These are phyloP conservation scores for Physella acuta DNA, from an alignment of 1,140 invertebrate genomes.

Conservation along the genomic window DNA sequence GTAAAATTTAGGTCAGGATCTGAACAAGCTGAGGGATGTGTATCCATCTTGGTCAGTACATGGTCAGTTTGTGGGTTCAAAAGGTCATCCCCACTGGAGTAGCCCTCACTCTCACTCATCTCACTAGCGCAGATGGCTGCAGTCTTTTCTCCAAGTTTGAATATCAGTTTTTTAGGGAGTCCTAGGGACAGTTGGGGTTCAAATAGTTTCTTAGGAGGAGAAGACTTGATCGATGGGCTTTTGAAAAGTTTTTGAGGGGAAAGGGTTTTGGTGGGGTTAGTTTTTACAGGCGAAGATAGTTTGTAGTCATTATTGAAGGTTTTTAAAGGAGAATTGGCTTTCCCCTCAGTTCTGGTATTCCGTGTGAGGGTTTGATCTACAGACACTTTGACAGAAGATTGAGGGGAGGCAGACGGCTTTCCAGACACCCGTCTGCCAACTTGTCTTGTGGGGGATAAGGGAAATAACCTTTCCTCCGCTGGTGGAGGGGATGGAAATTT, in stretches of 20 bases:
- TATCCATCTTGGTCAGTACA: too few species aligned
- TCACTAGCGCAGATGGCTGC: conserved; percentile 15
- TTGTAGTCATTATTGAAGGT: too few species aligned
- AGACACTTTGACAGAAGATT: not conserved
- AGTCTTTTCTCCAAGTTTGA: conserved; percentile 6
- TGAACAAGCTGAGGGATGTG: too few species aligned
- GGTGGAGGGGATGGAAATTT: not conserved
- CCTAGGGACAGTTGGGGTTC: not conserved
- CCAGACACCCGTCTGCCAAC: conserved; percentile 16
- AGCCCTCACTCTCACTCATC: conserved; percentile 21
- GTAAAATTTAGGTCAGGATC: too few species aligned
- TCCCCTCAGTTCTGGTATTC: too few species aligned
- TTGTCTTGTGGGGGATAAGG: conserved; percentile 4
- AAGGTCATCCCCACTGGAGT: conserved; percentile 17
- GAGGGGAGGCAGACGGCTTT: not conserved
- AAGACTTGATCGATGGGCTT: too few species aligned
- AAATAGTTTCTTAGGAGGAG: conserved; percentile 6
- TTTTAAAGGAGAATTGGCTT: not conserved
- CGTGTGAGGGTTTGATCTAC: too few species aligned
- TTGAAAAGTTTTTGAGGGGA: too few species aligned
- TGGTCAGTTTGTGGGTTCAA: too few species aligned
- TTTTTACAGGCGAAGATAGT: not conserved
- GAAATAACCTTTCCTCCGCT: conserved; percentile 2
- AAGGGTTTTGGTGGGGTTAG: not conserved
- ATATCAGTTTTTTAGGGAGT: not conserved